Evolutionary conservation across 2,797 vertebrate species (phyloP), one percentile per base, ranked within the genome.

Genomic region (Myotis myotis): DNA sequence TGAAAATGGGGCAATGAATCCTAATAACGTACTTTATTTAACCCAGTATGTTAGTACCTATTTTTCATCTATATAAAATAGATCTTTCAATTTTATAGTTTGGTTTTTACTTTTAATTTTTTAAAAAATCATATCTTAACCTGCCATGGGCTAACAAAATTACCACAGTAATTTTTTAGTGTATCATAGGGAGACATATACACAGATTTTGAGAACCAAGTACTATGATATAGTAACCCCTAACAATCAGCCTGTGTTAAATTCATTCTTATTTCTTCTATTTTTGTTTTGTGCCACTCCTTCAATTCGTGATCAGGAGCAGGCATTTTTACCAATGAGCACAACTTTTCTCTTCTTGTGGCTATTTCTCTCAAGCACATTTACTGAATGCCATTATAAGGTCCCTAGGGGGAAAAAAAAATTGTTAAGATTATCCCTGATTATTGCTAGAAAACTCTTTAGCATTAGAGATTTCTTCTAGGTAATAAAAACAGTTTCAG

Each of bases 1-100:
- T 33, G 15, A 92, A 71, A 71, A 5, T 70, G 22, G 1, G 62
- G 2, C 62, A 90, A 74, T 92, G 36, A 68, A 64, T 79, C 28
- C 71, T 89, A 93, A 8, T 51, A 22, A 64, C 92, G 20, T 66
- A 41, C 82, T 92, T 93, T 55, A 81, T 62, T 88, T 36, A 76
- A 82, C 0, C 22, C 17, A 76, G 47, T 41, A 62, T 70, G 15
- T 75, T 89, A 57, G 47, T 66, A 36, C 7, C 28, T 47, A 17
- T n/a, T 83, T 95, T 94, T 85, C 13, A 75, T n/a, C 8, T 8
- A 38, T 49, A 33, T 74, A 51, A 88, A 78, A 44, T 74, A 4
- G 0, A 33, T 6, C 49, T 71, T 71, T 83, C 7, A 60, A 51
- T 28, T 38, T 4, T 79, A 64, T 49, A 12, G 74, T 93, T 89